Conservation (phyloP, 2,888 invertebrate genomes). For the Leptinotarsa tumamoca region DNA sequence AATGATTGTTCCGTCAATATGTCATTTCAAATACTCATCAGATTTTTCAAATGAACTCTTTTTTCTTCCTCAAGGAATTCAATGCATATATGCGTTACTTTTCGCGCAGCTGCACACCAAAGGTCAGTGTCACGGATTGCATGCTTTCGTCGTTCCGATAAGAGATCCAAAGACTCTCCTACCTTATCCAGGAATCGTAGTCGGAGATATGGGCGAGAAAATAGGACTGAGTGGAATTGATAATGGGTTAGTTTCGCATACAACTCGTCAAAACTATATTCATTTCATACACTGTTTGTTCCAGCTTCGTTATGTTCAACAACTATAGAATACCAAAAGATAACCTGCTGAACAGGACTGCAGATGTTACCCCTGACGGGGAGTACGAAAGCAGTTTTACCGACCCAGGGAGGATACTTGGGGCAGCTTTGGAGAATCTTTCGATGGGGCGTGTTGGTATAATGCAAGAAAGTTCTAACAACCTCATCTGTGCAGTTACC, state of each 20-base stretch:
- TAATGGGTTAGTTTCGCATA: constrained; percentile 74
- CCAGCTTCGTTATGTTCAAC: constrained; percentile 86
- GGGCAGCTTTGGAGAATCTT: constrained; percentile 86
- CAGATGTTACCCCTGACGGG: constrained; percentile 89
- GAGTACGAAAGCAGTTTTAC: constrained; percentile 91
- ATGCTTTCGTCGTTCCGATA: constrained; percentile 90
- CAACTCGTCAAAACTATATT: not conserved
- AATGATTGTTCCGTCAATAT: too few relatives aligned
- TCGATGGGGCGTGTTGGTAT: constrained; percentile 87
- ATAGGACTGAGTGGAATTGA: constrained; percentile 92
- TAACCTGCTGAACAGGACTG: constrained; percentile 87
- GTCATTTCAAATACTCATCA: too few relatives aligned
- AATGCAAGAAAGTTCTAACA: constrained; percentile 74
- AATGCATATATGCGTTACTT: constrained; percentile 86
- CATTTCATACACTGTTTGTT: constrained; percentile 23
- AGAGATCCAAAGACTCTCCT: constrained; percentile 81
- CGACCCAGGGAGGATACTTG: constrained; percentile 87
- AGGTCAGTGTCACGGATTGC: constrained; percentile 84
- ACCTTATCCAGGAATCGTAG: constrained; percentile 85
- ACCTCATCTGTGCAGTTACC: constrained; percentile 78
- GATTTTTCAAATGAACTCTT: too few relatives aligned
- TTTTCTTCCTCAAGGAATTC: constrained; percentile 72
- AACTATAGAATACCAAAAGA: constrained; percentile 88
- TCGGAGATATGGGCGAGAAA: constrained; percentile 95
- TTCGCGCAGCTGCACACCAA: constrained; percentile 92